Conservation (phyloP, 2,888 invertebrate genomes). For the Phortica magna region DNA sequence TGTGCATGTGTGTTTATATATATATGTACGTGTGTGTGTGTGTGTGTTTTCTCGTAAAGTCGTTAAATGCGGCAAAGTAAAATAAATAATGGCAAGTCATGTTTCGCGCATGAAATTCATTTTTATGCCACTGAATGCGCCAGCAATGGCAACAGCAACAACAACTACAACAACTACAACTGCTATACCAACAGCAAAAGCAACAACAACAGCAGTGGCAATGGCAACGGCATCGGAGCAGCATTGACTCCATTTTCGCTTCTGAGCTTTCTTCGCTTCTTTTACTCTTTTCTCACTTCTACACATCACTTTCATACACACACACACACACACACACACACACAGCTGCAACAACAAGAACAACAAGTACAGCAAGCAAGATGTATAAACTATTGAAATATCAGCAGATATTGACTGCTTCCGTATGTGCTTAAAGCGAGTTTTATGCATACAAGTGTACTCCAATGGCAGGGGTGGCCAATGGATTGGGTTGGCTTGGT, state of each 20-base stretch:
- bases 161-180: background rate
- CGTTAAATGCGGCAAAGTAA: slow-evolving; percentile 69
- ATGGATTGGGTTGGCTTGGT: background rate
- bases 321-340: too few relatives aligned
- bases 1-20: slow-evolving; percentile 14
- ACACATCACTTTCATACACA: too few relatives aligned
- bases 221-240: background rate
- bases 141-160: background rate
- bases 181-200: background rate
- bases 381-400: slow-evolving; percentile 56
- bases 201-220: background rate
- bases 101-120: slow-evolving; percentile 66
- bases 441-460: too few relatives aligned
- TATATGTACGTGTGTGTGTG: slow-evolving; percentile 40
- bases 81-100: slow-evolving; percentile 68
- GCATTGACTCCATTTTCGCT: too few relatives aligned
- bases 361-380: slow-evolving; percentile 24
- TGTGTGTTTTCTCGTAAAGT: slow-evolving; percentile 57
- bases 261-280: too few relatives aligned
- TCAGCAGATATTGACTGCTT: slow-evolving; percentile 53
- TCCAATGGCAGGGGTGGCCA: too few relatives aligned
- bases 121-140: slow-evolving; percentile 55
- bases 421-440: background rate
- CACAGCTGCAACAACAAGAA: too few relatives aligned
- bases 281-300: too few relatives aligned